Base-by-base conservation (phyloP, 2,113 vertebrate genomes). In the Cromileptes altivelis region DNA sequence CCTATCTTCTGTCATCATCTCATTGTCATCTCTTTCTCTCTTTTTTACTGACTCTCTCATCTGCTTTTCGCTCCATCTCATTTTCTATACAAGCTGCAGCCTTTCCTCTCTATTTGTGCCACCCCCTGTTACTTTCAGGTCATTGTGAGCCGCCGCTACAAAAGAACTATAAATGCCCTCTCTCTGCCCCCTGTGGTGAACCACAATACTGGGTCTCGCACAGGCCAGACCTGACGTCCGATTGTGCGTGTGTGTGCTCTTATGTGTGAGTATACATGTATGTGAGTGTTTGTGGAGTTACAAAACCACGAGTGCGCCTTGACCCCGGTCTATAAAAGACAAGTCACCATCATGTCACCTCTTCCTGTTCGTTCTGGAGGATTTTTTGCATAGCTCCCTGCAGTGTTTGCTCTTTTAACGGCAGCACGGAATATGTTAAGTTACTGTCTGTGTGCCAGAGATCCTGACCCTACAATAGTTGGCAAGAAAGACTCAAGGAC, bases 51-150 rank as follows among this genome's bases (percentile, higher is more conserved):
- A 45, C 15, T 57, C 30, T 19, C 18, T 71, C 50, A 49, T 21
- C 60, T 58, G 4, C 63, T 72, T 64, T 40, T 81, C 2, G 6
- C 33, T 68, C 18, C 6, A 1, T 78, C 58, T 87, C 23, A 50
- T 70, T 86, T 85, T 67, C n/a, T 27, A 52, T n/a, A 52, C 37
- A 58, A 33, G 63, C 9, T 64, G 68, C 53, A 30, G 25, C 15
- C 56, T 75, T 69, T 73, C 33, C 58, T 74, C 65, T 88, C 33
- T 3, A 68, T 80, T 75, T 81, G 12, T 73, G 30, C 72, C 75
- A 78, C 83, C 84, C 73, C 78, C 92, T 74, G 88, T 81, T 71
- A 85, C 83, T 87, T 77, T 84, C 40, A 87, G 81, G 77, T 85
- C 85, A 91, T 56, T 88, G 85, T 89, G 85, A 84, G 68, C 67